Evolutionary conservation across 1,140 invertebrate genomes (phyloP), one percentile per base, ranked within the genome.

Genomic region (Drosophila jambulina): DNA sequence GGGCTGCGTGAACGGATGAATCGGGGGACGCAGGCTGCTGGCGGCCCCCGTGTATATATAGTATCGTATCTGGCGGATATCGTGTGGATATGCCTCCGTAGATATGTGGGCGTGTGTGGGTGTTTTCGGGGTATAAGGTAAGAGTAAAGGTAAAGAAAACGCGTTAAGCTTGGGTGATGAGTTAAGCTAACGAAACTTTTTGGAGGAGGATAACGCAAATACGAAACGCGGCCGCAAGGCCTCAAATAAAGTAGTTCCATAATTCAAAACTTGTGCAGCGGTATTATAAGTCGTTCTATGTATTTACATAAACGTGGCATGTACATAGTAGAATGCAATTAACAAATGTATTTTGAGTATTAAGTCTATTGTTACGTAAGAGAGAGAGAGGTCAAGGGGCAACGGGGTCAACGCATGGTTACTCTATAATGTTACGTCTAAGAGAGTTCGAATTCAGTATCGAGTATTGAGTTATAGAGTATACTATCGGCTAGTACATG

Each of bases 241-340:
- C 70, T 72, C 54, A 78, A 69, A 62, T 74, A 84, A 88, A 84
- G 51, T 75, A 84, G 46, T 78, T 82, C 54, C 51, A 67, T 70
- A 84, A 84, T 83, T 78, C 61, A 78, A 70, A 86, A 74, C 68
- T 62, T 63, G 84, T 87, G 84, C 84, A 90, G 72, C 84, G 69
- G 64, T 85, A 75, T 78, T 67, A 88, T 67, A 88, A 77, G 77
- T 88, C 84, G 69, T 83, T 87, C 84, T 87, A 88, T 87, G 74
- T 86, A 84, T 87, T 88, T 87, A 87, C 84, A 87, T 75, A 78
- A 84, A 75, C 57, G 74, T 87, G 86, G 83, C 83, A 75, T 80
- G 68, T 71, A 71, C 64, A 60, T 72, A 72, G 68, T 74, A 60
- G 53, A 74, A 74, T 74, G 70, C 70, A 74, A 72, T 74, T 74